Evolutionary conservation across 2,888 invertebrate species (phyloP), one percentile per base, ranked within the genome.

Genomic region (Apamea anceps): DNA sequence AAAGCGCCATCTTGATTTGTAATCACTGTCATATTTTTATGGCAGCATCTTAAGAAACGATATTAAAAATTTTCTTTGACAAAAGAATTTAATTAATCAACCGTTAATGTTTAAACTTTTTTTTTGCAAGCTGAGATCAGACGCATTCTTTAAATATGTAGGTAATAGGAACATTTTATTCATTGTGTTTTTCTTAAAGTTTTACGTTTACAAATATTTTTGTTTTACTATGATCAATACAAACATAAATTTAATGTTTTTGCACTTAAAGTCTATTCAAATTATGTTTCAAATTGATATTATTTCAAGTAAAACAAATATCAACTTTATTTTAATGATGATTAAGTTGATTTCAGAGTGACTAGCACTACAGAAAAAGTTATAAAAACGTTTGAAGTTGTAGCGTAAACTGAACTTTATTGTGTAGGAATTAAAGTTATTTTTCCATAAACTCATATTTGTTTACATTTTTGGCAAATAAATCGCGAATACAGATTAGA

Each of bases 21-120:
- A 76, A 68, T 68, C n/a, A 79, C 51, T 63, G 67, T 75, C 80
- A 51, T 37, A 57, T 62, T 57, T 73, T 37, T n/a, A 57, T 42
- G 18, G 7, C 28, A 18, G 10, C 5, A 21, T 76, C 21, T 48
- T 37, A 18, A 10, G 5, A 76, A 67, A 12, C 1, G 0, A 82
- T n/a, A 77, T 77, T 68, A 81, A 81, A 80, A 42, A 63, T 42
- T 62, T 42, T 37, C 15, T 78, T 21, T 71, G 45, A 67, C 67
- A 62, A 78, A 57, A 76, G 42, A 76, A 32, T 42, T 62, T 32
- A 62, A 82, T 82, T 82, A 57, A 68, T 81, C 68, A 21, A 37
- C 6, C 37, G 21, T 57, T 28, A 60, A n/a, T 60, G 1, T 18
- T 32, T 21, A 45, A n/a, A 6, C 10, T 45, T 6, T 62, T 45